A percentile compares a stretch with the other conserved stretches of the same genome.
These are phyloP conservation scores for Cyclina sinensis DNA, from an alignment of 1,140 invertebrate genomes.

Conservation along the genomic window DNA sequence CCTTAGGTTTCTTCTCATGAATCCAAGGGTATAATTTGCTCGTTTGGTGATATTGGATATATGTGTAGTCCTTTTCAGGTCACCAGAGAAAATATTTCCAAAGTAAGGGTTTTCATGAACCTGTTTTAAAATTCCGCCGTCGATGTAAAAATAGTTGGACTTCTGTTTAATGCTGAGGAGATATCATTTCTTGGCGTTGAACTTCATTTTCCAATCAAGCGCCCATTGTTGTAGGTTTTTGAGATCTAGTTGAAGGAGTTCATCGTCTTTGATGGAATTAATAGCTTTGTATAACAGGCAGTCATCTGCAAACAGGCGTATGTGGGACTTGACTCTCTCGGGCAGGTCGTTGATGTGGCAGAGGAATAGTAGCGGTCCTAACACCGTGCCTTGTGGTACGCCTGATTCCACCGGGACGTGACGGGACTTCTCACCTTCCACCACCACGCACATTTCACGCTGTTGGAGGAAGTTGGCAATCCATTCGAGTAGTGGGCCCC, in stretches of 20 bases:
- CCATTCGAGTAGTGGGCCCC: neutral
- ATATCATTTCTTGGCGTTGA: neutral
- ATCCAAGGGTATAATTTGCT: conserved; percentile 58
- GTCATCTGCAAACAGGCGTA: neutral
- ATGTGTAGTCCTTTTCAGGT: neutral
- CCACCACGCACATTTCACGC: neutral
- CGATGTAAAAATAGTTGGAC: neutral
- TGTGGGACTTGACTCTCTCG: neutral
- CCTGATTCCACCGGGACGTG: neutral
- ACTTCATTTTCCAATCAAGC: neutral
- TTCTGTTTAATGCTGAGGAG: neutral
- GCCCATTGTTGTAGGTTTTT: neutral
- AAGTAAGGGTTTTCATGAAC: neutral
- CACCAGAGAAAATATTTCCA: neutral
- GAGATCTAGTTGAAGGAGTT: neutral
- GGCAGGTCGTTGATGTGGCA: conserved; percentile 23
- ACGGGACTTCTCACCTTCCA: neutral
- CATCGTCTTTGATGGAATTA: neutral
- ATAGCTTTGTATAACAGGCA: neutral
- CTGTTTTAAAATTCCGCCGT: conserved; percentile 34
- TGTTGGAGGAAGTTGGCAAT: neutral
- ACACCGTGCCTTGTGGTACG: neutral
- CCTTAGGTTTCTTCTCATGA: too few relatives aligned
- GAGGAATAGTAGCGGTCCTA: neutral
- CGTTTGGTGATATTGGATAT: neutral